phyloP scores from a whole-genome alignment of 2,888 invertebrate genomes.

The Pandemis heparana region DNA sequence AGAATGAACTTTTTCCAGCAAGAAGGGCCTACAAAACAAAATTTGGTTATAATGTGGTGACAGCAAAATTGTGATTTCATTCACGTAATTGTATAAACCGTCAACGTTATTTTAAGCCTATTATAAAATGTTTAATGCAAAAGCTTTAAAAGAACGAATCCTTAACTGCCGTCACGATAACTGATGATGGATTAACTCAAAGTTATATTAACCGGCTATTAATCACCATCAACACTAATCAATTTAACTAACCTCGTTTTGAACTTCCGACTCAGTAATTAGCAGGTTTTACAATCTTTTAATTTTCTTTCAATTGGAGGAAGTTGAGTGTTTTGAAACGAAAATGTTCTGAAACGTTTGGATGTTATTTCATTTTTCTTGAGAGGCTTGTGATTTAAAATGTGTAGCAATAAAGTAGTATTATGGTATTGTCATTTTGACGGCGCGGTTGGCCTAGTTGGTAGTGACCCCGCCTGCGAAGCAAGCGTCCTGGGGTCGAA shows the following conservation, averaged over 20 bases:
- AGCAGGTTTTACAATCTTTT: slow-evolving; percentile 28
- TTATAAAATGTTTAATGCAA: background rate
- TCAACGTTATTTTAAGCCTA: background rate
- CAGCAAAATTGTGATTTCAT: background rate
- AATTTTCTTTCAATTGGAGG: slow-evolving; percentile 8
- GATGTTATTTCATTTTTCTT: background rate
- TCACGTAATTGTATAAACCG: background rate
- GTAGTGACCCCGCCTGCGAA: too few species aligned
- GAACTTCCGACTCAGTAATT: slow-evolving; percentile 45
- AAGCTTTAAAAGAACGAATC: slow-evolving; percentile 22
- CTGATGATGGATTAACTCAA: slow-evolving; percentile 53
- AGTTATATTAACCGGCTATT: slow-evolving; percentile 58
- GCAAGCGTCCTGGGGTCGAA: too few species aligned
- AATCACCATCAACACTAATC: slow-evolving; percentile 61
- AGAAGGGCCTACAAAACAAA: too few species aligned
- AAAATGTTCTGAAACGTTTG: background rate
- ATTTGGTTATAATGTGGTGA: too few species aligned
- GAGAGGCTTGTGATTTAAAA: background rate
- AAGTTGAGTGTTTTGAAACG: background rate
- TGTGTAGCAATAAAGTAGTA: too few species aligned
- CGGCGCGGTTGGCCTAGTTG: too few species aligned
- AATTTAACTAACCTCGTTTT: slow-evolving; percentile 48
- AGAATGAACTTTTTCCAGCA: too few species aligned
- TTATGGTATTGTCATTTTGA: too few species aligned
- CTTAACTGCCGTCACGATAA: slow-evolving; percentile 15